phyloP scores from a whole-genome alignment of 2,113 vertebrate species.

The Gadus macrocephalus region DNA sequence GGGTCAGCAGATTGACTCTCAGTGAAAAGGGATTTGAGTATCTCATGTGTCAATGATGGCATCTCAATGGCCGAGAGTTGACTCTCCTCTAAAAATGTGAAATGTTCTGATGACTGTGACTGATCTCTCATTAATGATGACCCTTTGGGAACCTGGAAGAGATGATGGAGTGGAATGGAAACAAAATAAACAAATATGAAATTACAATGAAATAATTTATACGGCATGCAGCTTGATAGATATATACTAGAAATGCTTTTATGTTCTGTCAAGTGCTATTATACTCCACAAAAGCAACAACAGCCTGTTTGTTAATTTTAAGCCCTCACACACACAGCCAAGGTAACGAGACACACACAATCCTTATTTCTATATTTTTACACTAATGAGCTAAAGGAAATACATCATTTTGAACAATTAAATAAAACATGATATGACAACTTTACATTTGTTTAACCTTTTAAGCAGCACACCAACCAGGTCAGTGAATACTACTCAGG shows the following conservation, averaged over 20 bases:
- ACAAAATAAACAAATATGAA: constrained; percentile 28
- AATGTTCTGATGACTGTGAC: constrained; percentile 50
- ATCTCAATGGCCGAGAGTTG: constrained; percentile 20
- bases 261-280: background rate
- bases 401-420: too few species aligned
- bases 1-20: constrained; percentile 20
- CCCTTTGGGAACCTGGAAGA: constrained; percentile 59
- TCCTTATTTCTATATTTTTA: too few species aligned
- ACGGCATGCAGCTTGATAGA: constrained; percentile 33
- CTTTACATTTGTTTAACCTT: too few species aligned
- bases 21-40: constrained; percentile 7
- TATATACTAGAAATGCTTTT: background rate
- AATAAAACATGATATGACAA: too few species aligned
- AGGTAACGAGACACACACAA: background rate
- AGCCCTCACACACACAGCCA: background rate
- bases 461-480: too few species aligned
- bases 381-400: too few species aligned
- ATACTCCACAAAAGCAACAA: background rate
- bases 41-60: constrained; percentile 14
- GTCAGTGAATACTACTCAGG: background rate
- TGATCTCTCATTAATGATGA: constrained; percentile 49
- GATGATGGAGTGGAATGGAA: constrained; percentile 57
- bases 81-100: constrained; percentile 28
- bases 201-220: constrained; percentile 32
- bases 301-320: background rate